A percentile compares a stretch with the other conserved stretches of the same genome.
Conservation (phyloP, 2,797 vertebrate genomes). For the Rhynchotus rufescens region DNA sequence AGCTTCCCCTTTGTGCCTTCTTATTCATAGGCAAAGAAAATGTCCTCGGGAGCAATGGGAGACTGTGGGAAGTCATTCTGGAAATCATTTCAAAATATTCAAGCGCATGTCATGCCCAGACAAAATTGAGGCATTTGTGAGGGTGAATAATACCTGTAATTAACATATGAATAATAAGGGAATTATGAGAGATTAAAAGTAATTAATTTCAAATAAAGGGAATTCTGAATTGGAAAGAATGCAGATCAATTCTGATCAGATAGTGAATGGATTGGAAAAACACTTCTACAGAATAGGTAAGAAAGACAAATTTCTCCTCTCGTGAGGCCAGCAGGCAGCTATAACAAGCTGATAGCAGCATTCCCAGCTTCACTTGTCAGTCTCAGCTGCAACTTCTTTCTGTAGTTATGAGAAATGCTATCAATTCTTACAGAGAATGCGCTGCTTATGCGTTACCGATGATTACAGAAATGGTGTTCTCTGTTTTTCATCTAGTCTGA, state of each 20-base stretch:
- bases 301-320: background rate
- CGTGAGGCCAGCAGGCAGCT: background rate
- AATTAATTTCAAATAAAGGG: conserved; percentile 45
- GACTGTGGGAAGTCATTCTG: background rate
- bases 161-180: conserved; percentile 28
- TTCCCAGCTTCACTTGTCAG: background rate
- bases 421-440: background rate
- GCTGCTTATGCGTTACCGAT: background rate
- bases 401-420: background rate
- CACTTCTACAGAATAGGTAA: background rate
- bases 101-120: background rate
- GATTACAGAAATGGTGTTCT: background rate
- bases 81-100: conserved; percentile 4
- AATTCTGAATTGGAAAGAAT: conserved; percentile 22
- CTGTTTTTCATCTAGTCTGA: background rate
- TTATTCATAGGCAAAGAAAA: background rate
- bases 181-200: conserved; percentile 44
- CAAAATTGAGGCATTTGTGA: conserved; percentile 31
- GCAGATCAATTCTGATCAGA: conserved; percentile 7
- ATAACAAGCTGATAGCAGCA: background rate
- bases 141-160: conserved; percentile 35
- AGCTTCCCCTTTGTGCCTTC: background rate
- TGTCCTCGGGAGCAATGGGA: background rate
- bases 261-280: conserved; percentile 6
- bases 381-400: background rate